phyloP scores from a whole-genome alignment of 2,888 invertebrate genomes.

The Apomyelois bistriatella region DNA sequence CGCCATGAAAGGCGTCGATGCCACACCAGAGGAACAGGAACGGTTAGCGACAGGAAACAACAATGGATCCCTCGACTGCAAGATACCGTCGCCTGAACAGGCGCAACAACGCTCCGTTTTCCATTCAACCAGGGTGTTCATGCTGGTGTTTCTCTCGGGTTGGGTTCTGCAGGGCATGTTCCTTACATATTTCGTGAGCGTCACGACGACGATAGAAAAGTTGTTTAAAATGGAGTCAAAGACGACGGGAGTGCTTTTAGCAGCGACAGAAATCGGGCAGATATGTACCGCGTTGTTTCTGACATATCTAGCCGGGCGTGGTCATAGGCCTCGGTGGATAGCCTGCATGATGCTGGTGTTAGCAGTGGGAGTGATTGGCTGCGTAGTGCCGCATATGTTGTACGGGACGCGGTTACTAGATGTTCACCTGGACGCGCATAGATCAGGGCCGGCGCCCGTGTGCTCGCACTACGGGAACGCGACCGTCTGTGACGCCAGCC shows the following conservation, averaged over 20 bases:
- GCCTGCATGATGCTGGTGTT: conserved; percentile 95
- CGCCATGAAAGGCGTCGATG: conserved; percentile 75
- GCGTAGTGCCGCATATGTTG: conserved; percentile 92
- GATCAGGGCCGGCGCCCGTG: conserved; percentile 56
- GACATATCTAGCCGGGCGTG: conserved; percentile 94
- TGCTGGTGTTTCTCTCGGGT: conserved; percentile 92
- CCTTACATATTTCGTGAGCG: conserved; percentile 95
- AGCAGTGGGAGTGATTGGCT: conserved; percentile 91
- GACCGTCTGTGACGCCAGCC: conserved; percentile 79
- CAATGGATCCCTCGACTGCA: conserved; percentile 89
- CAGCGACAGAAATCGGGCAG: conserved; percentile 95
- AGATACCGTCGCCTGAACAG: conserved; percentile 79
- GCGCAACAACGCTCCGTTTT: conserved; percentile 84
- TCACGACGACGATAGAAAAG: conserved; percentile 95
- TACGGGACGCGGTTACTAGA: conserved; percentile 87
- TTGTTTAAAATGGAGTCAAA: conserved; percentile 94
- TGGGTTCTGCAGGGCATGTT: conserved; percentile 95
- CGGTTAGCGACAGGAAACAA: conserved; percentile 76
- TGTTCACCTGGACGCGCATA: conserved; percentile 56
- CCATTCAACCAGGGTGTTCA: conserved; percentile 93
- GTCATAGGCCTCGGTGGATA: conserved; percentile 96
- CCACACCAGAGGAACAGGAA: conserved; percentile 74
- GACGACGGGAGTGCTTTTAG: conserved; percentile 93
- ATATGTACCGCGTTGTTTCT: conserved; percentile 93
- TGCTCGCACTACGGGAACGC: conserved; percentile 36